Base-by-base conservation (phyloP, 2,888 invertebrate genomes). In the Dorcus parallelipipedus region DNA sequence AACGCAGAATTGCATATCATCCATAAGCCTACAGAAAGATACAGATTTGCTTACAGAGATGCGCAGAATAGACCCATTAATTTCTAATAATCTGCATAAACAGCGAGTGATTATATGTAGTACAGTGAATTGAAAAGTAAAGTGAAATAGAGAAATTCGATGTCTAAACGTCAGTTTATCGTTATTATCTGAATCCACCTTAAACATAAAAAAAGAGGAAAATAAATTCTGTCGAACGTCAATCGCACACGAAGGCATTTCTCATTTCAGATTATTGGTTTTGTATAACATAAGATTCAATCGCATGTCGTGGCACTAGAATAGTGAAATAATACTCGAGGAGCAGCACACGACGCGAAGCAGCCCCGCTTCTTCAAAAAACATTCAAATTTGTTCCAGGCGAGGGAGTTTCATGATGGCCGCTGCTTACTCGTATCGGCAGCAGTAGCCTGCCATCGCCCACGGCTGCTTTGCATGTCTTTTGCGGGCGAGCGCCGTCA, bases 371-470 rank as follows among this genome's bases (percentile, higher is more conserved):
- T 45, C 45, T 45, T 45, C 64, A 69, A 72, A 73, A 73, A 70
- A 73, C 71, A 72, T 73, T 70, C 71, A 68, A 67, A 71, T 73
- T 71, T 69, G 68, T 73, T 71, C 67, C 73, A 65, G 67, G 61
- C 65, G 71, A 69, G 62, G 61, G 65, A 59, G 59, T 70, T 69
- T 70, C 68, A 71, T 73, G 71, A 73, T 73, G 73, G 73, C 73
- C 69, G 71, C 67, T 62, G 58, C 60, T 41, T 51, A 59, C 54
- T 51, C 26, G 20, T 47, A 20, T 17, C 47, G 14, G 47, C 47
- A 47, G 20, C 47, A 26, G 23, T 26, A 17, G 26, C 9, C 56
- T 53, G 64, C 63, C 64, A 68, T 66, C 67, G 68, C 69, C 65
- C 60, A 64, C 63, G 67, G 68, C 67, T 63, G 69, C 65, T 71